phyloP scores from a whole-genome alignment of 2,888 invertebrate genomes.

The Pyrochroa serraticornis region DNA sequence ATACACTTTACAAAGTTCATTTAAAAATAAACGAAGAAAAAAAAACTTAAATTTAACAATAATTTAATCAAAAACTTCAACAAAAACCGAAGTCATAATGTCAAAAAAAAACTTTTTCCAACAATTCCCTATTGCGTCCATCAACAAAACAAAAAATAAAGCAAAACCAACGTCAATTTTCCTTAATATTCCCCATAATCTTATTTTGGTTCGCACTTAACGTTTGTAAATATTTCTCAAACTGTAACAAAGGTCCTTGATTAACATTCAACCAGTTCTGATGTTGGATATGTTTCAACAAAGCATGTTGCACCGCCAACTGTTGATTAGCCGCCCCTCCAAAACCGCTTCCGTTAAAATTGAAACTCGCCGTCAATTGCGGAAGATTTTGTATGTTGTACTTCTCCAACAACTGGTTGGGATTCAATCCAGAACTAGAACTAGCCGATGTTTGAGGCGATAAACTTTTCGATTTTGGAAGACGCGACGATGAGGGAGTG shows the following conservation, averaged over 20 bases:
- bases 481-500: background rate
- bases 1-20: conserved; percentile 41
- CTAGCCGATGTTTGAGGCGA: conserved; percentile 19
- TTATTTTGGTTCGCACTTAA: conserved; percentile 44
- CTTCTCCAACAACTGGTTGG: conserved; percentile 55
- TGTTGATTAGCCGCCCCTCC: conserved; percentile 20
- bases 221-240: conserved; percentile 56
- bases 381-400: conserved; percentile 57
- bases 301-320: conserved; percentile 54
- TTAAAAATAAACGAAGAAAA: conserved; percentile 44
- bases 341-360: conserved; percentile 41
- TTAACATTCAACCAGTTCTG: conserved; percentile 54
- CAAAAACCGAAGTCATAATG: conserved; percentile 4
- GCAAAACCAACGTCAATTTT: conserved; percentile 43
- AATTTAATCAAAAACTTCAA: conserved; percentile 9
- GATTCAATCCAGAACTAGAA: conserved; percentile 32
- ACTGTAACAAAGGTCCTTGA: conserved; percentile 51
- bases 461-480: conserved; percentile 7
- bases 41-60: conserved; percentile 28
- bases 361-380: conserved; percentile 54
- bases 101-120: conserved; percentile 10
- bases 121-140: conserved; percentile 6
- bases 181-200: conserved; percentile 44
- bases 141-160: conserved; percentile 26
- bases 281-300: conserved; percentile 54